Conservation (phyloP, 2,113 vertebrate genomes). For the Sander lucioperca region DNA sequence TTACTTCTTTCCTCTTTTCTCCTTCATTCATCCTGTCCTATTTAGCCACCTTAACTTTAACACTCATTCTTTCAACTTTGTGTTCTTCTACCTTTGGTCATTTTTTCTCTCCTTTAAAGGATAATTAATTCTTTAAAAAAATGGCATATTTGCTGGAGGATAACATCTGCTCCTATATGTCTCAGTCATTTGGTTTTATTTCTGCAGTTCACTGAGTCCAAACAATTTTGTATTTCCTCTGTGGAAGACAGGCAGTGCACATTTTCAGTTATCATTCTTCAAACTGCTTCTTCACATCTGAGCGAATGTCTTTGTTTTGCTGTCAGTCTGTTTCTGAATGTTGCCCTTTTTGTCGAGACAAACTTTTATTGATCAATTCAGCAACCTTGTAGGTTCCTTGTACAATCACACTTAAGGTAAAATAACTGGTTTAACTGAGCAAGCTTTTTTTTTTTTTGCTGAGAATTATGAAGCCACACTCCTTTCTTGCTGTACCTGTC, state of each 20-base stretch:
- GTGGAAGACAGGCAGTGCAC: not conserved
- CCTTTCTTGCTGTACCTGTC: not conserved
- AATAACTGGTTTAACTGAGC: not conserved
- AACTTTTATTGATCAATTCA: slow-evolving; percentile 4
- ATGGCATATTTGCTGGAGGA: slow-evolving; percentile 44
- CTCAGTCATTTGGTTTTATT: slow-evolving; percentile 26
- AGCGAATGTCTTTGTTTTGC: slow-evolving; percentile 13
- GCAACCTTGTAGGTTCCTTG: not conserved
- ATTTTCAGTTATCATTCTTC: slow-evolving; percentile 28
- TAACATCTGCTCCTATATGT: slow-evolving; percentile 37
- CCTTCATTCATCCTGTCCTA: not conserved
- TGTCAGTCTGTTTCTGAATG: slow-evolving; percentile 5
- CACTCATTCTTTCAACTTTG: slow-evolving; percentile 16
- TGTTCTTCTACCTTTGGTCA: slow-evolving; percentile 24
- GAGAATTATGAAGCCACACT: not conserved
- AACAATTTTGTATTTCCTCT: slow-evolving; percentile 23
- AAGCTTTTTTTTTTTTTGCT: not conserved
- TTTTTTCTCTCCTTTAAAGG: slow-evolving; percentile 37
- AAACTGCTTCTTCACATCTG: slow-evolving; percentile 15
- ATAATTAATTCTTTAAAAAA: slow-evolving; percentile 60
- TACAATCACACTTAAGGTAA: not conserved
- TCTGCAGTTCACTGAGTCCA: not conserved
- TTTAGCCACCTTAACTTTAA: slow-evolving; percentile 16
- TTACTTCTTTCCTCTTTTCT: slow-evolving; percentile 24
- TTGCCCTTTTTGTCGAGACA: not conserved